These are phyloP conservation scores for Bergia puertoricense DNA, from an alignment of 92 coral and sea anemone genomes.

Conservation along the genomic window DNA sequence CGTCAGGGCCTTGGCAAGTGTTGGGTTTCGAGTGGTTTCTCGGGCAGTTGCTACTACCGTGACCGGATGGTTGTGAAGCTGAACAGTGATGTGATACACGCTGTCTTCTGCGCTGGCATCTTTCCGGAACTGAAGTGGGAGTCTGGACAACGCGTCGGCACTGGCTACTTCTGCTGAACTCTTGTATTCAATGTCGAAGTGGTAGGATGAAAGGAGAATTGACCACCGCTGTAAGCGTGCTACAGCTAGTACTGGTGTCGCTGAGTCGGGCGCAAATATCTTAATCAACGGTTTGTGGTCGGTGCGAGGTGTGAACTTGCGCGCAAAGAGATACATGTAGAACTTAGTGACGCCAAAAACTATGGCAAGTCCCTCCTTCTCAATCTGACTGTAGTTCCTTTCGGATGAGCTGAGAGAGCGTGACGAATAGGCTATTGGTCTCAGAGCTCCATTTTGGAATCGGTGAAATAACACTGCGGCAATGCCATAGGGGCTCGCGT, in stretches of 20 bases:
- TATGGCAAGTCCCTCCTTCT: constrained; percentile 66
- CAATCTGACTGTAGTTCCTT: constrained; percentile 65
- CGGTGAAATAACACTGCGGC: constrained; percentile 57
- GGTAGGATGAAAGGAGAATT: constrained; percentile 18
- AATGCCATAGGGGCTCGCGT: constrained; percentile 61
- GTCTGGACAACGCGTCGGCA: constrained; percentile 30
- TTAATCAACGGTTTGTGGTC: constrained; percentile 38
- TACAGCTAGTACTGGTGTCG: constrained; percentile 41
- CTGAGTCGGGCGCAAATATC: constrained; percentile 46
- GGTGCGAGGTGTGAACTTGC: constrained; percentile 31
- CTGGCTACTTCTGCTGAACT: constrained; percentile 33
- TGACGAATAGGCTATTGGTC: constrained; percentile 57
- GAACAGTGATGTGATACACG: constrained; percentile 23
- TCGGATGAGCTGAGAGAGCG: constrained; percentile 61
- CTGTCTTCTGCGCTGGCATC: constrained; percentile 47
- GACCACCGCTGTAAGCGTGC: constrained; percentile 48
- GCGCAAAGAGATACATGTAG: constrained; percentile 50
- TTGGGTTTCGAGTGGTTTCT: constrained; percentile 47
- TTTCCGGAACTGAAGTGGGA: constrained; percentile 21
- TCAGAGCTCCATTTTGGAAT: constrained; percentile 50
- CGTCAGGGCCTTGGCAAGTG: constrained; percentile 39
- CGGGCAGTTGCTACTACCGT: constrained; percentile 36
- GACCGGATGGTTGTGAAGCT: constrained; percentile 31
- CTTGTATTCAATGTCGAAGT: constrained; percentile 33
- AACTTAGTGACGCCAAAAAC: constrained; percentile 65